These are phyloP conservation scores for Danio kyathit DNA, from an alignment of 2,797 vertebrate genomes.

Conservation along the genomic window DNA sequence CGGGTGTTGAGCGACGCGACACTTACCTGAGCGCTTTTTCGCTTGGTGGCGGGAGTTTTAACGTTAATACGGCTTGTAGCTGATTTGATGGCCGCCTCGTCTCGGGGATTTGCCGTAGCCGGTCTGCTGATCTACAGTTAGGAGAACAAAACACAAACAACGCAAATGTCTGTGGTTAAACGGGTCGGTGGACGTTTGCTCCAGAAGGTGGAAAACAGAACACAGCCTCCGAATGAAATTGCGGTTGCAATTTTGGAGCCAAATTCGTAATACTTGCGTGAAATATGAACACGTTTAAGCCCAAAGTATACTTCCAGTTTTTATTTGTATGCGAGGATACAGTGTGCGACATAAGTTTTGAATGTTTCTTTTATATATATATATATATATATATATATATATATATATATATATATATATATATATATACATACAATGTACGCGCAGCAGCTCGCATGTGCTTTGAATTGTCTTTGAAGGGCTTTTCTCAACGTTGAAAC, in stretches of 20 bases:
- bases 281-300: conserved; percentile 55
- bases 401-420: too few relatives aligned
- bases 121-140: conserved; percentile 90
- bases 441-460: too few relatives aligned
- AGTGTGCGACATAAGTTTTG: too few relatives aligned
- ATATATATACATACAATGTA: too few relatives aligned
- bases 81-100: conserved; percentile 98
- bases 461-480: too few relatives aligned
- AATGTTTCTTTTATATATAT: too few relatives aligned
- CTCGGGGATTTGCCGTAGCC: conserved; percentile 98
- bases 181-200: conserved; percentile 6
- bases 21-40: conserved; percentile 89
- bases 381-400: too few relatives aligned
- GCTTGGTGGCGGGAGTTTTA: conserved; percentile 78
- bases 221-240: conserved; percentile 9
- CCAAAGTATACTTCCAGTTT: neutral
- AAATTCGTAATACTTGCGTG: conserved; percentile 22
- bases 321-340: too few relatives aligned
- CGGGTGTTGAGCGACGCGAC: conserved; percentile 54
- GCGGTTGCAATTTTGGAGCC: conserved; percentile 1
- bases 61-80: conserved; percentile 99
- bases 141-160: conserved; percentile 63
- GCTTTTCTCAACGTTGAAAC: too few relatives aligned
- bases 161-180: conserved; percentile 52
- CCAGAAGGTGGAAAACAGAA: neutral